Base-by-base conservation (phyloP, 2,888 invertebrate genomes). In the Ectemnius lituratus region DNA sequence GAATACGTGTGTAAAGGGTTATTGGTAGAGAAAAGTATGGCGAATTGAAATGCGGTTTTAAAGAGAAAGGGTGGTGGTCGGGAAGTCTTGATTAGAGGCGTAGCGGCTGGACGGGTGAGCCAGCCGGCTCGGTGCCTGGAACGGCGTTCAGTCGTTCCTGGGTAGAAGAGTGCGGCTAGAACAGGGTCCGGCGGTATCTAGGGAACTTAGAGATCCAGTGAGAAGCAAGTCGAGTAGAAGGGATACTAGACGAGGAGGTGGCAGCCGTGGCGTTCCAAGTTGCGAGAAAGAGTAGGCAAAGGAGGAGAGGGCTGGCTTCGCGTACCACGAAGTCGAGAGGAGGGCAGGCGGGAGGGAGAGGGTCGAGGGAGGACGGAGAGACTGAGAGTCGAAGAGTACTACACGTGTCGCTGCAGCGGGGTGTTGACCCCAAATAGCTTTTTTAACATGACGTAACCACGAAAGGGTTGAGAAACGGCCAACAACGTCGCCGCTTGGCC, bases 351-450 rank as follows among this genome's bases (percentile, higher is more conserved):
- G 66, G 75, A 27, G 37, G 77, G 74, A 73, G 81, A 72, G 78
- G 71, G 79, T 73, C 73, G 83, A 79, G 81, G 77, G 82, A 84
- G 83, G 71, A 75, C 78, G 62, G 74, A 76, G 78, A 76, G 79
- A 80, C 74, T 66, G 77, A 37, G 37, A 76, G 76, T 76, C 72
- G 81, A 85, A 79, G 80, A 83, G 81, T 81, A 85, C 91, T 92
- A 91, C 92, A 92, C 92, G 92, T 92, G 92, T 91, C 91, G 90
- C 90, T 90, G 88, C 86, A 88, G 91, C 91, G 92, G 92, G 92
- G 92, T 92, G 92, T 92, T 92, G 92, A 92, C 92, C 92, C 92
- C 91, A 86, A 88, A 89, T 88, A 88, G 86, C 84, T 88, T 89
- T 88, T 87, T 89, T 84, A 85, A 86, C 85, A 84, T 89, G 88